Conservation (phyloP, 2,113 vertebrate genomes). For the Phoxinus phoxinus region DNA sequence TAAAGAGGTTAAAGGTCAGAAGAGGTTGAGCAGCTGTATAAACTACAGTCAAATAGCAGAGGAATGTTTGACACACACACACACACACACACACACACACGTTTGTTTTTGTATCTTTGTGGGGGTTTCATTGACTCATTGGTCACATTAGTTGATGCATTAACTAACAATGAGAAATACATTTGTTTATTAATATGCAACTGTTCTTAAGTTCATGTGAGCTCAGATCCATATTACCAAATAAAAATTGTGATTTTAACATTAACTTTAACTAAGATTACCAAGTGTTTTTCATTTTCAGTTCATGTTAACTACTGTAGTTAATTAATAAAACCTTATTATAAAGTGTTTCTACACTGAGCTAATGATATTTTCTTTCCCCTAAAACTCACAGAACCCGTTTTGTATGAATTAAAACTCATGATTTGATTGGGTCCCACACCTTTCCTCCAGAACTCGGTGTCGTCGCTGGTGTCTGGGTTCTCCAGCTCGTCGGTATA, state of each 20-base stretch:
- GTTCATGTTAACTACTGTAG: too few relatives aligned
- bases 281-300: too few relatives aligned
- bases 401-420: not conserved
- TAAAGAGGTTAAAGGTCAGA: conserved; percentile 15
- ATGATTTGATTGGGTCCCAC: not conserved
- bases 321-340: too few relatives aligned
- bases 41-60: not conserved
- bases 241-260: too few relatives aligned
- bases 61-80: not conserved
- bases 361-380: too few relatives aligned
- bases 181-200: too few relatives aligned
- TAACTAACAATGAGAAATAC: too few relatives aligned
- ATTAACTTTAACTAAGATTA: too few relatives aligned
- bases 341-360: too few relatives aligned
- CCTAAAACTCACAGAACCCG: not conserved
- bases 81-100: not conserved
- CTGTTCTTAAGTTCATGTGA: too few relatives aligned
- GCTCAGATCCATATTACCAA: too few relatives aligned
- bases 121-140: not conserved
- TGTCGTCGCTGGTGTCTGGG: conserved; percentile 40
- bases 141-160: too few relatives aligned
- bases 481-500: conserved; percentile 54
- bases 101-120: not conserved
- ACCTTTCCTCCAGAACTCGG: conserved; percentile 61
- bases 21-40: not conserved